Base-by-base conservation (phyloP, 2,797 vertebrate genomes). In the Okamejei kenojei region DNA sequence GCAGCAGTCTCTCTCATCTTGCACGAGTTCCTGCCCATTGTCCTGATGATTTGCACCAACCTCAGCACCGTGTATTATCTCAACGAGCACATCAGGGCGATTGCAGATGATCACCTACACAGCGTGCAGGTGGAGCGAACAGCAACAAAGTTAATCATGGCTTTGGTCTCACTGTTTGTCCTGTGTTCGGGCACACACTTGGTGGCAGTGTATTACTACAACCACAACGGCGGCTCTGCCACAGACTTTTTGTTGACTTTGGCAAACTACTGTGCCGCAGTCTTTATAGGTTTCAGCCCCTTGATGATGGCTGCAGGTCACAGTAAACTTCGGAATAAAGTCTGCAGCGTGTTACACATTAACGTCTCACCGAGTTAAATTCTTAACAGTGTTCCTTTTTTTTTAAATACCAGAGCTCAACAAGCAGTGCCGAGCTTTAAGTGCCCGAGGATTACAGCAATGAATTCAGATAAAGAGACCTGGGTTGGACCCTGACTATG, bases 231-330 rank as follows among this genome's bases (percentile, higher is more conserved):
- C 6, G 97, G 97, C 0, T 93, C 91, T 17, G 95, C 97, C 0
- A 93, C 95, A 0, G 94, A 96, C 35, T 96, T 95, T 45, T 95
- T 97, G 93, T 94, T 98, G 93, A 97, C 96, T 0, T 94, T 97
- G 77, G 94, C 97, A 0, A 97, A 97, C 45, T 97, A 97, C 95
- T 96, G 96, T 0, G 95, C 97, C 54, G 97, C 97, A 0, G 84
- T 97, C 54, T 97, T 97, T 88, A 96, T 97, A 38, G 97, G 97
- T 0, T 97, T 98, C 94, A 97, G 97, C 94, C 97, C 97, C 15
- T 88, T 97, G 94, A 96, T 97, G 93, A 95, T 97, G 94, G 96
- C 97, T 0, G 93, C 97, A 54, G 97, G 97, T 88, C 97, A 97
- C 1, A 95, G 97, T 38, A 97, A 97, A 94, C 95, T 98, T 54